phyloP scores from a whole-genome alignment of 1,140 invertebrate species.

The Telenomus remus region DNA sequence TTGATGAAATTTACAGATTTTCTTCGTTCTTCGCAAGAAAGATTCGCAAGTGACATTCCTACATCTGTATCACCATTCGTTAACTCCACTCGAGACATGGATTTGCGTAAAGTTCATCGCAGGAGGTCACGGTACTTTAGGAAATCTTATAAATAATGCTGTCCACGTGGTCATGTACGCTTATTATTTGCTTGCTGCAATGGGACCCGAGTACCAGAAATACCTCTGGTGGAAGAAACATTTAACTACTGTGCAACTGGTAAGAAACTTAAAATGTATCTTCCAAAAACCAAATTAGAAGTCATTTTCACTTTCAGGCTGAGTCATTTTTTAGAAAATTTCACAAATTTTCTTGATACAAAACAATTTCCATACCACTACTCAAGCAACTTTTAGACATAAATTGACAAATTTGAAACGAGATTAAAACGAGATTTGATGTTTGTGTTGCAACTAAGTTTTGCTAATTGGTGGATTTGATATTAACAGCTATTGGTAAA shows the following conservation, averaged over 20 bases:
- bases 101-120: conserved; percentile 95
- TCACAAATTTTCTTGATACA: too few species aligned
- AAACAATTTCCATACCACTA: too few species aligned
- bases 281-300: too few species aligned
- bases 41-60: conserved; percentile 93
- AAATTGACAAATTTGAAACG: too few species aligned
- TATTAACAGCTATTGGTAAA: too few species aligned
- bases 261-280: too few species aligned
- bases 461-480: too few species aligned
- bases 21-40: conserved; percentile 95
- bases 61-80: conserved; percentile 95
- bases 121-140: conserved; percentile 94
- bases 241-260: conserved; percentile 91
- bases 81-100: conserved; percentile 97
- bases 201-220: conserved; percentile 93
- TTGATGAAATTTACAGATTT: conserved; percentile 84
- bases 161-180: conserved; percentile 97
- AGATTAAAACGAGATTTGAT: too few species aligned
- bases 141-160: conserved; percentile 93
- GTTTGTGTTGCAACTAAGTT: too few species aligned
- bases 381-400: too few species aligned
- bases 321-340: too few species aligned
- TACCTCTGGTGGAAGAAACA: conserved; percentile 98
- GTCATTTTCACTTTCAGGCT: too few species aligned
- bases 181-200: conserved; percentile 93